phyloP scores from a whole-genome alignment of 2,888 invertebrate genomes.

The Tenthredo amoena region DNA sequence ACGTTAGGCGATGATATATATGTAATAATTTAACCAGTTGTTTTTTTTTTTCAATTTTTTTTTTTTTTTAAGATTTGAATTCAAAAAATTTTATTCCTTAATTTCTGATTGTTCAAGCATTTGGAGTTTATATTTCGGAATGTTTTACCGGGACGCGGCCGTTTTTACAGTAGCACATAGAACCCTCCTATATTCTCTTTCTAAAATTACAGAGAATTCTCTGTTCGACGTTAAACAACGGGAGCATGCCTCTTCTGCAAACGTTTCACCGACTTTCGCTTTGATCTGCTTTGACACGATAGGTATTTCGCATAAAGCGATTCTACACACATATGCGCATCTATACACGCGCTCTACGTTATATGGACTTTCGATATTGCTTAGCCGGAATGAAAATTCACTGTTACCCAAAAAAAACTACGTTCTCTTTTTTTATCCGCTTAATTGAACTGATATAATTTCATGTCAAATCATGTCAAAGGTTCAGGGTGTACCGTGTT shows the following conservation, averaged over 20 bases:
- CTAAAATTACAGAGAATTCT: not conserved
- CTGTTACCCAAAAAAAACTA: not conserved
- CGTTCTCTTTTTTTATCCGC: not conserved
- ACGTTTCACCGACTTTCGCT: not conserved
- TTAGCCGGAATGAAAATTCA: not conserved
- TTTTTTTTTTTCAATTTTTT: too few relatives aligned
- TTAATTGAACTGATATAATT: not conserved
- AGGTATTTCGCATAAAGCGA: constrained; percentile 6
- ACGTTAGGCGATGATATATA: not conserved
- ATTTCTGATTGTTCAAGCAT: constrained; percentile 42
- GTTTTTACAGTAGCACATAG: not conserved
- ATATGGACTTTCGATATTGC: not conserved
- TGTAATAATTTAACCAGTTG: not conserved
- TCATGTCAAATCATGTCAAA: constrained; percentile 3
- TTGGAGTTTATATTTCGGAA: constrained; percentile 14
- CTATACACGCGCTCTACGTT: not conserved
- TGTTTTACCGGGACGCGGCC: not conserved
- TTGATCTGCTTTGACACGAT: constrained; percentile 31
- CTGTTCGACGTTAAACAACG: not conserved
- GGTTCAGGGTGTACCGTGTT: not conserved
- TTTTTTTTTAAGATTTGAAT: not conserved
- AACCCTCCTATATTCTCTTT: not conserved
- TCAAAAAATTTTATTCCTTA: constrained; percentile 5
- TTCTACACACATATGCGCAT: not conserved
- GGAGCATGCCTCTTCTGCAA: not conserved